Conservation (phyloP, 2,797 vertebrate genomes). For the Uromys caudimaculatus region DNA sequence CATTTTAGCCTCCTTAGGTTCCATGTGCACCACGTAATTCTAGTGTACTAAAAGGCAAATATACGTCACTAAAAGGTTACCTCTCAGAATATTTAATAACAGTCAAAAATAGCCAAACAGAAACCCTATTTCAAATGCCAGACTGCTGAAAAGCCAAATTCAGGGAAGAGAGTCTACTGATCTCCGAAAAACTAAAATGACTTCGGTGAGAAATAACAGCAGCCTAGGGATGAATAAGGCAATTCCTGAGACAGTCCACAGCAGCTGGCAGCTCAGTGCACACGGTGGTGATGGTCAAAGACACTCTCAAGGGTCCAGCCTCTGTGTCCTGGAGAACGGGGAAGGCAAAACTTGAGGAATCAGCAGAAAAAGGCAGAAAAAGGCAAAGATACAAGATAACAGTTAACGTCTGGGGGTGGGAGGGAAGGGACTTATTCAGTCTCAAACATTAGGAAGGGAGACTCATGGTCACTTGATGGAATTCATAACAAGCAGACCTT, state of each 20-base stretch:
- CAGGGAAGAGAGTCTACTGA: not conserved
- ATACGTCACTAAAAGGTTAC: conserved; percentile 77
- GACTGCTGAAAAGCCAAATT: conserved; percentile 39
- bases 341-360: not conserved
- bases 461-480: not conserved
- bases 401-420: too few relatives aligned
- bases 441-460: not conserved
- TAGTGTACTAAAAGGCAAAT: conserved; percentile 66
- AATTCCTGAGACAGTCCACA: not conserved
- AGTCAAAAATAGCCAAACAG: conserved; percentile 60
- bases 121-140: conserved; percentile 60
- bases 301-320: not conserved
- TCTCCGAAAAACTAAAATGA: conserved; percentile 36
- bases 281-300: not conserved
- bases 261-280: not conserved
- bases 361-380: not conserved
- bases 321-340: not conserved
- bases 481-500: not conserved
- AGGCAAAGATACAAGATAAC: not conserved
- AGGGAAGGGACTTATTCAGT: too few relatives aligned
- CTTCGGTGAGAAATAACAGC: not conserved
- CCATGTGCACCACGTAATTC: conserved; percentile 60
- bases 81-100: conserved; percentile 70
- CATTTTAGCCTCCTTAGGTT: conserved; percentile 71
- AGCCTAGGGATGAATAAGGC: not conserved